phyloP scores from a whole-genome alignment of 2,888 invertebrate genomes.

The Patella pellucida region DNA sequence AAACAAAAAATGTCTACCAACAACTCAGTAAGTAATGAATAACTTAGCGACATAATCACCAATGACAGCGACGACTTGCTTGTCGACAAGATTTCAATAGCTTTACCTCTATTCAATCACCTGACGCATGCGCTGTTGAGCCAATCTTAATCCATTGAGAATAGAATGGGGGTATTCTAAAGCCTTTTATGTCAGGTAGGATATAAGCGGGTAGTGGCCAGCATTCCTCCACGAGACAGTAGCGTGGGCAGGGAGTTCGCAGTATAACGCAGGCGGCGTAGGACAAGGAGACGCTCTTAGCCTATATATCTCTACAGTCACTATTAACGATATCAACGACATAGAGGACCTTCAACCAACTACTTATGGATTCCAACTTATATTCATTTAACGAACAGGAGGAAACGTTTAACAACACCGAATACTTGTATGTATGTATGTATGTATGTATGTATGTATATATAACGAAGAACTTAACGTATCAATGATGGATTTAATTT shows the following conservation, averaged over 20 bases:
- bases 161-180: neutral
- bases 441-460: too few relatives aligned
- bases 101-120: conserved; percentile 8
- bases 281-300: neutral
- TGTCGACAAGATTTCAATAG: conserved; percentile 5
- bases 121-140: conserved; percentile 36
- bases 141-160: conserved; percentile 35
- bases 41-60: too few relatives aligned
- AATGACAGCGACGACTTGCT: too few relatives aligned
- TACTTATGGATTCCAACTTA: too few relatives aligned
- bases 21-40: too few relatives aligned
- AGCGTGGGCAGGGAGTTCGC: conserved; percentile 2
- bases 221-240: neutral
- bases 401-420: too few relatives aligned
- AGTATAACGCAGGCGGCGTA: neutral
- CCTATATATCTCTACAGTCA: neutral
- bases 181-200: neutral
- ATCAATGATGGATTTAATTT: too few relatives aligned
- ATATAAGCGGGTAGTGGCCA: neutral
- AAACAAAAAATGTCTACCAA: too few relatives aligned
- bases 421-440: too few relatives aligned
- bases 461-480: too few relatives aligned
- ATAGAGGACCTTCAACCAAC: neutral
- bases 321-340: neutral
- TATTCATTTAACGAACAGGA: too few relatives aligned